Base-by-base conservation (phyloP, 2,113 vertebrate species). In the Galbula dea region DNA sequence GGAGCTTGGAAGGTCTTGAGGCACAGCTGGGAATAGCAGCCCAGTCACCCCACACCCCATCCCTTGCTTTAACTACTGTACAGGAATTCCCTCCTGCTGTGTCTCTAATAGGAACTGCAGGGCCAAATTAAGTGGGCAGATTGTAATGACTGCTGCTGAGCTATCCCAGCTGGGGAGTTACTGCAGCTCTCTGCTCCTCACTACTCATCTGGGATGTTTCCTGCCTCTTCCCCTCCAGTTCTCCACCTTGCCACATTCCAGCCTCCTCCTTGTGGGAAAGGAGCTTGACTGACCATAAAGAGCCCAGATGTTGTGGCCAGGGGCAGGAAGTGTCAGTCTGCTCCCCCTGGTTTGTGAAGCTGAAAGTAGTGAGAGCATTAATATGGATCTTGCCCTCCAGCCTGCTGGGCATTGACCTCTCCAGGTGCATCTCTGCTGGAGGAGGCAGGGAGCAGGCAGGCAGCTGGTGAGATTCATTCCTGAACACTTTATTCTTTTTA, bases 271-370 rank as follows among this genome's bases (percentile, higher is more conserved):
- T 72, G 82, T 90, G 93, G 87, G 93, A 89, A 86, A 90, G 59
- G 55, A 76, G 45, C 43, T 36, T 7, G 19, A 63, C 23, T 49
- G 71, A 48, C 81, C 83, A 24, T 22, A 48, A 82, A 86, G 88
- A 89, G 68, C 74, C 95, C 95, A 96, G 95, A 95, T 96, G 95
- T 85, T 78, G 49, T 61, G 66, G 73, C 86, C 21, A 8, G 75
- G 46, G 49, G 82, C 83, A 94, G 91, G 95, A 96, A 94, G 63
- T 11, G 4, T 5, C 1, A 89, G 37, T 55, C 59, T 45, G 82
- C 72, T 76, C 27, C 61, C 58, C 37, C 43, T 75, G 84, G 41
- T 78, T 91, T 39, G 67, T 1, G 19, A 66, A 79, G 52, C 84
- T 95, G 81, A 89, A 87, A 91, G 90, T 86, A 89, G 51, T 3